Conservation (phyloP, 2,888 invertebrate species). For the Lasioglossum zephyrum region DNA sequence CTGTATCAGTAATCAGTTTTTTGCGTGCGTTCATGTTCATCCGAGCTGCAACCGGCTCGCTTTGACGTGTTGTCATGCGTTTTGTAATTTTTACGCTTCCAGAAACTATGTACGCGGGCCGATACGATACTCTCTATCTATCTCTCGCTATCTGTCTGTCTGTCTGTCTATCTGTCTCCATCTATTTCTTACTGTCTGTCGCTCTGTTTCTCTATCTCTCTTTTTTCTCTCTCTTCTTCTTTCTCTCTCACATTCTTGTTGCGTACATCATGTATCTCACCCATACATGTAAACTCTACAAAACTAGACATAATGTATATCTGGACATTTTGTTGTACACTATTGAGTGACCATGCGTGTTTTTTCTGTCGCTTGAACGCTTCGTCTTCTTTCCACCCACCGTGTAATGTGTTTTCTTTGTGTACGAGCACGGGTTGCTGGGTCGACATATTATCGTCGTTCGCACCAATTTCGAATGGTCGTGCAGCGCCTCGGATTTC, state of each 20-base stretch:
- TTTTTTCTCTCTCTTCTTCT: background rate
- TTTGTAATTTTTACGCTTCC: slow-evolving; percentile 36
- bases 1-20: slow-evolving; percentile 29
- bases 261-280: slow-evolving; percentile 18
- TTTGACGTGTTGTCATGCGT: slow-evolving; percentile 16
- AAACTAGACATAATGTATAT: slow-evolving; percentile 19
- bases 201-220: slow-evolving; percentile 12
- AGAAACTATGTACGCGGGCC: slow-evolving; percentile 17
- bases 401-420: slow-evolving; percentile 26
- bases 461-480: background rate
- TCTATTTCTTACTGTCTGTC: background rate
- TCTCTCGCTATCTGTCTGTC: background rate
- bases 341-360: slow-evolving; percentile 59
- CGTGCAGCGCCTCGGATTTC: background rate
- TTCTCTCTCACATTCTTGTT: slow-evolving; percentile 19
- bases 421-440: slow-evolving; percentile 32
- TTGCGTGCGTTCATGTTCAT: slow-evolving; percentile 18
- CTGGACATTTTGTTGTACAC: slow-evolving; percentile 48
- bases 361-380: slow-evolving; percentile 72
- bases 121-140: slow-evolving; percentile 1
- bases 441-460: background rate
- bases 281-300: slow-evolving; percentile 17
- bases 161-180: background rate
- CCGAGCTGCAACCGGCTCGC: slow-evolving; percentile 7
- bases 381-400: slow-evolving; percentile 60